Evolutionary conservation across 1,140 invertebrate genomes (phyloP).

Genomic region (Aphaenogaster ashmeadi): DNA sequence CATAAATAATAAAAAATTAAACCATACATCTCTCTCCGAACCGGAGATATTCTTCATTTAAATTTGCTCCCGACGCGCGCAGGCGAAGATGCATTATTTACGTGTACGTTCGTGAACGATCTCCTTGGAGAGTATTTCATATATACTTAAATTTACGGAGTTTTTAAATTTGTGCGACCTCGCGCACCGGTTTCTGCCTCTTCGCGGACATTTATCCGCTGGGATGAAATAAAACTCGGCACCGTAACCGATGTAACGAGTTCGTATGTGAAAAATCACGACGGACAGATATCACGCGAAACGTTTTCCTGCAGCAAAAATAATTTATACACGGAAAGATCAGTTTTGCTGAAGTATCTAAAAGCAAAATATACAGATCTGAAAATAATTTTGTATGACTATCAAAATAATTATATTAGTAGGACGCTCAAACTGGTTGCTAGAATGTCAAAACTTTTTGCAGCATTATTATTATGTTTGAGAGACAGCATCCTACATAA

Average conservation of each 20-base stretch:
- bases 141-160: conserved; percentile 24
- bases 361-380: too few relatives aligned
- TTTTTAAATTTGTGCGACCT: not conserved
- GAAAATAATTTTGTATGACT: too few relatives aligned
- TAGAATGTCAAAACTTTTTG: too few relatives aligned
- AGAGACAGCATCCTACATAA: too few relatives aligned
- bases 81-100: conserved; percentile 38
- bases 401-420: too few relatives aligned
- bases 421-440: too few relatives aligned
- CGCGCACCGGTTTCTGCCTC: not conserved
- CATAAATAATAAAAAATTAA: conserved; percentile 15
- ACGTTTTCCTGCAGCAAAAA: conserved; percentile 15
- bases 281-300: not conserved
- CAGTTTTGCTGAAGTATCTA: too few relatives aligned
- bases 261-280: conserved; percentile 23
- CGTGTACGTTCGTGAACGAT: conserved; percentile 14
- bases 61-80: not conserved
- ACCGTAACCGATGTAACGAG: not conserved
- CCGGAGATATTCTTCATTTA: not conserved
- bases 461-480: too few relatives aligned
- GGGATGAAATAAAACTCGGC: conserved; percentile 13
- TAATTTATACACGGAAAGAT: not conserved
- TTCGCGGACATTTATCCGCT: conserved; percentile 7
- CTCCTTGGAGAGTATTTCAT: not conserved
- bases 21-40: not conserved